phyloP scores from a whole-genome alignment of 2,113 vertebrate species.

The Myotis davidii region DNA sequence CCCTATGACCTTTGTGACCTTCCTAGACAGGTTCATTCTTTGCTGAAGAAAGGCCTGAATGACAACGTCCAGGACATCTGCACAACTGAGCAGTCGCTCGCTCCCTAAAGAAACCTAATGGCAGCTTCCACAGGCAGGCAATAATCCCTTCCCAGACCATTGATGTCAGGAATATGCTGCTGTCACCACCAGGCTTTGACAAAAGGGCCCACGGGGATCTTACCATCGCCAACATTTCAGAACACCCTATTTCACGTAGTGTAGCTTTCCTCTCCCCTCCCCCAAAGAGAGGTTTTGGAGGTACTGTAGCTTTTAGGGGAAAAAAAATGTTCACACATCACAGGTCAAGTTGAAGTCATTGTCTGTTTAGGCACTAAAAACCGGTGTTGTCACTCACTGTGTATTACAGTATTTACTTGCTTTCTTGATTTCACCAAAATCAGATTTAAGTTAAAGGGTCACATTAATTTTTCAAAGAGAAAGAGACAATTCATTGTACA shows the following conservation, averaged over 20 bases:
- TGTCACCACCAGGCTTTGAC: constrained; percentile 62
- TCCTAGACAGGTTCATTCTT: constrained; percentile 67
- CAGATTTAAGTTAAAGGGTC: constrained; percentile 86
- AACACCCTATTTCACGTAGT: constrained; percentile 78
- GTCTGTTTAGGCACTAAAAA: constrained; percentile 87
- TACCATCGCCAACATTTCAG: constrained; percentile 79
- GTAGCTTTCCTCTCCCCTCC: constrained; percentile 44
- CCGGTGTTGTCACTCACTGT: constrained; percentile 85
- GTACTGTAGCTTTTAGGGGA: constrained; percentile 85
- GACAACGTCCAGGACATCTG: constrained; percentile 33
- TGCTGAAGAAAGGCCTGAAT: constrained; percentile 67
- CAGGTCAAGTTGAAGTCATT: constrained; percentile 84
- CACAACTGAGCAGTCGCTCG: constrained; percentile 72
- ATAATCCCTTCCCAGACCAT: constrained; percentile 82
- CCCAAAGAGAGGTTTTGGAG: constrained; percentile 82
- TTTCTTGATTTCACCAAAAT: constrained; percentile 87
- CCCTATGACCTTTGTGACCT: constrained; percentile 49
- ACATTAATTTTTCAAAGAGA: constrained; percentile 86
- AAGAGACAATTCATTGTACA: constrained; percentile 90
- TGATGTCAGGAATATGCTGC: constrained; percentile 70
- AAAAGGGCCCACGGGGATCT: constrained; percentile 67
- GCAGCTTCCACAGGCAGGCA: constrained; percentile 82
- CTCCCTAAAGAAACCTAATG: constrained; percentile 77
- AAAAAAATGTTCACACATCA: constrained; percentile 82
- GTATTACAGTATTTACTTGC: constrained; percentile 87